These are phyloP conservation scores for Lathamus discolor DNA, from an alignment of 2,113 vertebrate species.

Conservation along the genomic window DNA sequence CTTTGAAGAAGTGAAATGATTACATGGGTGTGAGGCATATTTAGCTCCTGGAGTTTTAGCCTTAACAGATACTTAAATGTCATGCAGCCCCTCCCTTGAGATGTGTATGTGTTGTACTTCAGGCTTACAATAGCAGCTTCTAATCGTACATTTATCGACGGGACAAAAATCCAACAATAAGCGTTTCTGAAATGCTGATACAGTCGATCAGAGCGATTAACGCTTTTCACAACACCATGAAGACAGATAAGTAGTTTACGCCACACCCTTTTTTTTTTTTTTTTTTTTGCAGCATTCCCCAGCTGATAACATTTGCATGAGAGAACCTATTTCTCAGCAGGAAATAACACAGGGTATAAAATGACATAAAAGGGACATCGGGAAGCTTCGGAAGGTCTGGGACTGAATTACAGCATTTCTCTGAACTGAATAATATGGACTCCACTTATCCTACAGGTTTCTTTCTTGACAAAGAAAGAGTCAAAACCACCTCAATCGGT, in stretches of 20 bases:
- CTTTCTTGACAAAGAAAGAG: background rate
- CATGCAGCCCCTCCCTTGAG: accelerated
- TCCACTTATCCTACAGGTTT: background rate
- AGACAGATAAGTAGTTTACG: background rate
- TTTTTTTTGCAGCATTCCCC: background rate
- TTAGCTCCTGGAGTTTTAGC: background rate
- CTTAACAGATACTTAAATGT: accelerated
- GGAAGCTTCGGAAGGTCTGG: background rate
- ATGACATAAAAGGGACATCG: background rate
- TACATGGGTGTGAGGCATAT: accelerated
- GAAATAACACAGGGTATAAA: accelerated
- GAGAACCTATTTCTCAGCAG: background rate
- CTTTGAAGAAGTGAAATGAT: background rate
- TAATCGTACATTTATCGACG: background rate
- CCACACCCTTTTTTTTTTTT: background rate
- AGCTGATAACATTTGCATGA: background rate
- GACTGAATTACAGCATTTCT: background rate
- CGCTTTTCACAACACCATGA: background rate
- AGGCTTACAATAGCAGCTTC: background rate
- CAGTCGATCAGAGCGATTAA: accelerated
- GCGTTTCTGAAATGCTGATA: background rate
- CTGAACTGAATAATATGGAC: background rate
- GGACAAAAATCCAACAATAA: background rate
- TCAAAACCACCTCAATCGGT: background rate
- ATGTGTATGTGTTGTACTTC: accelerated